These are phyloP conservation scores for Ctenomys sociabilis DNA, from an alignment of 2,113 vertebrate species.

Conservation along the genomic window DNA sequence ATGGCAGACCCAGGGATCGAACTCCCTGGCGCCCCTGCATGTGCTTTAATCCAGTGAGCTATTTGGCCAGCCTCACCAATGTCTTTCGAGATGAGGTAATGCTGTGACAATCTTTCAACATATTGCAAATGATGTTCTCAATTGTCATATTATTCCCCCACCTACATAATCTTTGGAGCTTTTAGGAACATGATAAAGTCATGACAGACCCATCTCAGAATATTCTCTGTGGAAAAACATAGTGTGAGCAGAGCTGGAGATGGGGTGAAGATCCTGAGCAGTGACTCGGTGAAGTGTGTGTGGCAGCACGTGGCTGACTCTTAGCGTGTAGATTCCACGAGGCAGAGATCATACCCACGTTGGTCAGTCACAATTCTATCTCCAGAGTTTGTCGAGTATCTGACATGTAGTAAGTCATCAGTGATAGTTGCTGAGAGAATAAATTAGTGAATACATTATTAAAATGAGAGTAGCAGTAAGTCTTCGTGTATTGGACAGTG, in stretches of 20 bases:
- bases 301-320: neutral
- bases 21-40: too few relatives aligned
- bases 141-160: neutral
- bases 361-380: neutral
- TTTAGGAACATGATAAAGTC: neutral
- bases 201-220: neutral
- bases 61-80: neutral
- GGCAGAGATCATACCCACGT: neutral
- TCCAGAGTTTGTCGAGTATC: neutral
- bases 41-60: too few relatives aligned
- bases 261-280: neutral
- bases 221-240: constrained; percentile 18
- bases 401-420: neutral
- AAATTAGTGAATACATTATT: neutral
- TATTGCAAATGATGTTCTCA: neutral
- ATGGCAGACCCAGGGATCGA: too few relatives aligned
- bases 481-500: neutral
- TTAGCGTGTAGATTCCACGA: neutral
- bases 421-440: neutral
- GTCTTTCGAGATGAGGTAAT: neutral
- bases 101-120: neutral
- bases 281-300: neutral
- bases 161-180: neutral
- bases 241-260: neutral
- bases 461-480: neutral